These are phyloP conservation scores for Tachyglossus aculeatus DNA, from an alignment of 2,797 vertebrate genomes.

Conservation along the genomic window DNA sequence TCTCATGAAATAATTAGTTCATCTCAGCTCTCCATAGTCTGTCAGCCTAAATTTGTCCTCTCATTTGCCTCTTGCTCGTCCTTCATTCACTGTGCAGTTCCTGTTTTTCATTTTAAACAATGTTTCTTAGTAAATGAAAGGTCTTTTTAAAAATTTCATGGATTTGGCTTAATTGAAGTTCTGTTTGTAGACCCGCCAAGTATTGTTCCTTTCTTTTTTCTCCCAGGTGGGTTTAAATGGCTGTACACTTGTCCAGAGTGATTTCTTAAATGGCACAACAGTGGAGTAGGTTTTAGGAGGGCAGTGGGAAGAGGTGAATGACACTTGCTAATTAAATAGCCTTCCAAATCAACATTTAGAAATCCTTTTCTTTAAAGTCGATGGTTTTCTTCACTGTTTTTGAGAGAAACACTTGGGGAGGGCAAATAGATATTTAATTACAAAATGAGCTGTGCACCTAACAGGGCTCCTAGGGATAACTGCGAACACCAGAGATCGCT, in stretches of 20 bases:
- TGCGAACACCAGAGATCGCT: not conserved
- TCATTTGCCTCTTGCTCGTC: constrained; percentile 58
- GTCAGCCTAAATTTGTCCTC: constrained; percentile 60
- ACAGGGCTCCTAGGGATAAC: not conserved
- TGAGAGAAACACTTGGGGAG: not conserved
- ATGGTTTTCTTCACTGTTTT: accelerated
- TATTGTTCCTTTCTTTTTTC: accelerated
- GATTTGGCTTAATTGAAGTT: not conserved
- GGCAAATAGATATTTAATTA: not conserved
- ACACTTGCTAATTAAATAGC: not conserved
- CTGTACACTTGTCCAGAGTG: not conserved
- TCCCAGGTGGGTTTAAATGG: not conserved
- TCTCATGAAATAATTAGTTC: constrained; percentile 60
- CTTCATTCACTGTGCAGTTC: not conserved
- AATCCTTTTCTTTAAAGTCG: accelerated
- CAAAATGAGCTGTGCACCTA: accelerated
- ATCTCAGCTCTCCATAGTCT: constrained; percentile 43
- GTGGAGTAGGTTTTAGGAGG: not conserved
- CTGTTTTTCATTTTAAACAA: not conserved
- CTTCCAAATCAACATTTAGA: not conserved
- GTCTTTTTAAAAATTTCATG: not conserved
- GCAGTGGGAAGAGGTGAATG: accelerated
- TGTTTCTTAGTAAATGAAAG: not conserved
- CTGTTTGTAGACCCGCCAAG: not conserved
- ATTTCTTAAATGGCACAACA: accelerated